phyloP scores from a whole-genome alignment of 2,113 vertebrate species.

The human region DNA sequence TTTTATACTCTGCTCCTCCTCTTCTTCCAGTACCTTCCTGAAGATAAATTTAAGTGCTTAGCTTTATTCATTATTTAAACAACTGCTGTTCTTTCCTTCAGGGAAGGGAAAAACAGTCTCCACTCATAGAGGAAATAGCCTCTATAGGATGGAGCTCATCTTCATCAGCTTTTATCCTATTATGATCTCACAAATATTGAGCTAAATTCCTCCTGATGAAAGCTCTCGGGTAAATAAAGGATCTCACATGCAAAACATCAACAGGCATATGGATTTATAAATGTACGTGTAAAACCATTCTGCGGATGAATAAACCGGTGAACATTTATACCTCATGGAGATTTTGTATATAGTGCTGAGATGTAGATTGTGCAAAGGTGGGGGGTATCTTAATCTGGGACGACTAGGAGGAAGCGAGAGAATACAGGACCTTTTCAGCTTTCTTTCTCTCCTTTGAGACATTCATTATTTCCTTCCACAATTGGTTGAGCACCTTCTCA shows the following conservation, averaged over 20 bases:
- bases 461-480: background rate
- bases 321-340: background rate
- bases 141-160: background rate
- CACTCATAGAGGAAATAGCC: background rate
- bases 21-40: background rate
- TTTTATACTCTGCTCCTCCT: background rate
- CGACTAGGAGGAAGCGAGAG: background rate
- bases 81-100: background rate
- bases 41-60: slow-evolving; percentile 3
- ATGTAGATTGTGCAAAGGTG: background rate
- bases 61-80: background rate
- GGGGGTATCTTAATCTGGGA: background rate
- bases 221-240: background rate
- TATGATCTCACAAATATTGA: background rate
- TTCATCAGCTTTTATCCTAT: background rate
- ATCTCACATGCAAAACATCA: background rate
- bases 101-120: background rate
- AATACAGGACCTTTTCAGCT: background rate
- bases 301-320: slow-evolving; percentile 9
- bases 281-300: background rate
- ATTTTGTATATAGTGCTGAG: background rate
- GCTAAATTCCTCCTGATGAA: background rate
- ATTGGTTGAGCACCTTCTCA: background rate
- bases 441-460: background rate
- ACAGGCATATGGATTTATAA: background rate